phyloP scores from a whole-genome alignment of 2,888 invertebrate species.

The Digitonthophagus gazella region DNA sequence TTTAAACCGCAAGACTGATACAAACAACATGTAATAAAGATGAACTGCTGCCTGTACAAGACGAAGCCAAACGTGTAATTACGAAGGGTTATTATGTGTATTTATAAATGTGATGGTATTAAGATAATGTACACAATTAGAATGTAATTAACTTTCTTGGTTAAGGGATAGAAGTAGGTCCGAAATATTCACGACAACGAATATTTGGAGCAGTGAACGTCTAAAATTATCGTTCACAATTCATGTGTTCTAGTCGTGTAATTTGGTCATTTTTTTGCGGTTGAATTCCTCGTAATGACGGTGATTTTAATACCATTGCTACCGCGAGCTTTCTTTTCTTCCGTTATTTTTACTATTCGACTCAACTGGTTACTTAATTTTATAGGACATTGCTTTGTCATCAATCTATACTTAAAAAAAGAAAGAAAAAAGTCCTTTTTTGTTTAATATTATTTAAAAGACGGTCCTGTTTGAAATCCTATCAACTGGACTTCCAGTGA shows the following conservation, averaged over 20 bases:
- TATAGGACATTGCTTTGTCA: neutral
- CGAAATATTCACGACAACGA: too few relatives aligned
- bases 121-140: too few relatives aligned
- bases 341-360: neutral
- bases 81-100: too few relatives aligned
- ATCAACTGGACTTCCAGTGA: neutral
- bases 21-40: too few relatives aligned
- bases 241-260: neutral
- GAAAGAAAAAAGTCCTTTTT: neutral
- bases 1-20: too few relatives aligned
- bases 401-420: too few relatives aligned
- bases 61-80: too few relatives aligned
- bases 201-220: neutral
- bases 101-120: too few relatives aligned
- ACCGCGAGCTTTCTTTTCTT: neutral
- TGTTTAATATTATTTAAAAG: neutral
- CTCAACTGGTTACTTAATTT: neutral
- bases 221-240: neutral
- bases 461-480: neutral
- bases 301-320: neutral
- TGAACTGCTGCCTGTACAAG: too few relatives aligned
- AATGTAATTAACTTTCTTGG: too few relatives aligned
- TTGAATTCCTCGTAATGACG: neutral
- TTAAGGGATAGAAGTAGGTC: too few relatives aligned
- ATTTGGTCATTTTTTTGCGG: neutral